Base-by-base conservation (phyloP, 2,888 invertebrate genomes). In the Rhamphomyia laevipes region DNA sequence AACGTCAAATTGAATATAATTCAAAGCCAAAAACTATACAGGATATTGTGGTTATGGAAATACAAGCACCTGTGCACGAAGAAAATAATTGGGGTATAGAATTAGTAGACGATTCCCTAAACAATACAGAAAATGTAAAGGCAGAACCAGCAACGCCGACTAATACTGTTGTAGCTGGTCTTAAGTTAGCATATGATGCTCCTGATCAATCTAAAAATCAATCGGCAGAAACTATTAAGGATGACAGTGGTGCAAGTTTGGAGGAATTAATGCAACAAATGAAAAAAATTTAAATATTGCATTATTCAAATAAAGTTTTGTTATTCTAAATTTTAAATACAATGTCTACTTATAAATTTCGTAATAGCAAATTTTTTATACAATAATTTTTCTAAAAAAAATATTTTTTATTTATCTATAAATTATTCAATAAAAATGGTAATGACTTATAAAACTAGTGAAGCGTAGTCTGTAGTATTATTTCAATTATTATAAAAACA, bases 51-150 rank as follows among this genome's bases (percentile, higher is more conserved):
- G 65, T 74, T 17, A 72, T 71, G 47, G 73, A 73, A 1, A 74
- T 73, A 51, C 74, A 74, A 4, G 77, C 77, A 57, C 78, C 87
- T 7, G 58, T 88, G 11, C 95, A 95, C 65, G 87, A 86, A 55
- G 86, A 87, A 41, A 96, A 97, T 67, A 84, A 90, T 46, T 96
- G 91, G 89, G 93, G 93, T 76, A 76, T 75, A 58, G 94, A 94
- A 66, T 81, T 85, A 56, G 71, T 73, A 10, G 72, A 74, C 0
- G 76, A 76, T 57, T 63, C 64, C 15, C 53, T 50, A 9, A 18
- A 4, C 13, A 13, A 18, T 41, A 27, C 3, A 13, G 9, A 5
- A 4, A 3, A 11, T 15, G 7, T 6, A 12, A 15, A 9, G 2
- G 4, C 4, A 1, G 60, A 74, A 71, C 55, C 73, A 18, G 71